Base-by-base conservation (phyloP, 2,113 vertebrate genomes). In the Emberiza fucata region DNA sequence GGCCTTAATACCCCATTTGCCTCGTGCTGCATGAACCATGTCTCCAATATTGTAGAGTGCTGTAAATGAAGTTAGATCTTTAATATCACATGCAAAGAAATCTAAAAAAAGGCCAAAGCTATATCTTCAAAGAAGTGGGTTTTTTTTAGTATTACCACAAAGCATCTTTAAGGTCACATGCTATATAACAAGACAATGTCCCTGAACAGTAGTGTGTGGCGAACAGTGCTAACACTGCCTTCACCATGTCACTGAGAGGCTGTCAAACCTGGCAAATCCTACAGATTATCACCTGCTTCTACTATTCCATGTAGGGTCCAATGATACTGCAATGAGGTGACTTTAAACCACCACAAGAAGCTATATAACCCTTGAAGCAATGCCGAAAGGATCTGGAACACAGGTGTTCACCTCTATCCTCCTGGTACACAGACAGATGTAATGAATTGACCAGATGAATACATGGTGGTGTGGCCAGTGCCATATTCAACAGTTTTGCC, bases 1-100 rank as follows among this genome's bases (percentile, higher is more conserved):
- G 24, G 99, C 99, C 98, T 99, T 99, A 96, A 99, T 99, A 81
- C 99, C 99, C 99, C 99, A 99, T 84, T 99, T 99, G 81, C 99
- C 99, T 95, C 99, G 98, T 37, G 99, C 99, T 94, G 99, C 98
- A 83, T 99, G 99, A 90, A 99, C 99, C 99, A 99, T 99, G 94
- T 99, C 99, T 92, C 99, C 99, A 87, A 99, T 99, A 97, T 99
- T 99, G 96, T 99, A 99, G 89, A 99, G 98, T 40, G 99, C 99
- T 99, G 81, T 56, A 92, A 94, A 97, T 48, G 96, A 82, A 93
- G 50, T 78, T 53, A 60, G 39, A 19, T 61, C 42, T 73, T 92
- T 59, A 78, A 21, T 35, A 69, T 21, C 16, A 68, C 39, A 64
- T 4, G 11, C 15, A 68, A 78, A 78, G 29, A 90, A 83, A 81